These are phyloP conservation scores for Clavelina lepadiformis DNA, from an alignment of 23 tunicate genomes.

Conservation along the genomic window DNA sequence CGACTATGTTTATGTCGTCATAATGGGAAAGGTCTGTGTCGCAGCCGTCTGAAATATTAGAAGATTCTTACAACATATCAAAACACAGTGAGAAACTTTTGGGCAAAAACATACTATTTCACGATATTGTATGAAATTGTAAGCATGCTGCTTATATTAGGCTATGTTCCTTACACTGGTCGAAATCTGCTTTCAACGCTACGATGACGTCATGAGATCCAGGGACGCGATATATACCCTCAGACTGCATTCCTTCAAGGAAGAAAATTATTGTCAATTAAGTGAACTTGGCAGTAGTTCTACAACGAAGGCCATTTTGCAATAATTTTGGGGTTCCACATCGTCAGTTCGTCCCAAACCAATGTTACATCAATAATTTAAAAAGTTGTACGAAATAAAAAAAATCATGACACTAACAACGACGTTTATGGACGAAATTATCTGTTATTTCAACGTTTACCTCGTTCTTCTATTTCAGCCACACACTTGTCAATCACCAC, in stretches of 20 bases:
- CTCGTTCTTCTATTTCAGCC: slow-evolving; percentile 82
- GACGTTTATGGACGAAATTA: no score
- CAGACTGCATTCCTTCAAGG: slow-evolving; percentile 82
- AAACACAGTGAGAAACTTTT: no score
- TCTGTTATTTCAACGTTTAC: slow-evolving; percentile 15
- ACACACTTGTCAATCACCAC: slow-evolving; percentile 81
- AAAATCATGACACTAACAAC: no score
- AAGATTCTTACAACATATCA: no score
- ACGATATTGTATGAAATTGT: not conserved
- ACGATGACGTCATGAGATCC: slow-evolving; percentile 68
- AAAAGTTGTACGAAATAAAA: no score
- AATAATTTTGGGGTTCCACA: no score
- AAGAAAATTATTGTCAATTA: no score
- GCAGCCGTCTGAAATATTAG: slow-evolving; percentile 52
- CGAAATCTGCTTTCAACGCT: slow-evolving; percentile 62
- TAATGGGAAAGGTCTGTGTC: slow-evolving; percentile 36
- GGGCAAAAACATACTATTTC: not conserved
- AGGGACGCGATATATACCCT: slow-evolving; percentile 73
- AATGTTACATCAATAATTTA: no score
- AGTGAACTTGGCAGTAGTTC: no score
- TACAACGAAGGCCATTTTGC: no score
- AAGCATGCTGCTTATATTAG: not conserved
- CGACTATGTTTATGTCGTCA: slow-evolving; percentile 77
- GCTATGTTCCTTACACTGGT: slow-evolving; percentile 47
- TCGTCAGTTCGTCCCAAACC: no score